Evolutionary conservation across 2,113 vertebrate species (phyloP).

Genomic region (Sylvilagus bachmani): DNA sequence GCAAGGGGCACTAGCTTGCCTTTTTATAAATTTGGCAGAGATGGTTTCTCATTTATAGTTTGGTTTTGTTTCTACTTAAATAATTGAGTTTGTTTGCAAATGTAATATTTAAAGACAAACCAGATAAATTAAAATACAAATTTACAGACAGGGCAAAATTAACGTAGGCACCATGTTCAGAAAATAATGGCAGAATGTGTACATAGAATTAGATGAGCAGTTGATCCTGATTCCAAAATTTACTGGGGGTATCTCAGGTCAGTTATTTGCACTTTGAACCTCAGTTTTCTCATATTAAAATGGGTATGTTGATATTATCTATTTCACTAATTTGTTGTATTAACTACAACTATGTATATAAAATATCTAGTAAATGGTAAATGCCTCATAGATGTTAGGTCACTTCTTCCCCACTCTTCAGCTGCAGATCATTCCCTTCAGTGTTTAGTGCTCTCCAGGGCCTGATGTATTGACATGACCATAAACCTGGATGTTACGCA

Average conservation of each 20-base stretch:
- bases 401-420: neutral
- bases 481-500: neutral
- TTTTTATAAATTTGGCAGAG: neutral
- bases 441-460: neutral
- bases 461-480: neutral
- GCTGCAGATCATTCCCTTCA: neutral
- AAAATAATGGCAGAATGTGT: neutral
- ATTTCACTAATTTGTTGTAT: neutral
- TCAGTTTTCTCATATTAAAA: constrained; percentile 6
- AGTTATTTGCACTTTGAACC: neutral
- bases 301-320: neutral
- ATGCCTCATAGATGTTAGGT: neutral
- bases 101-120: neutral
- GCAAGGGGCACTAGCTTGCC: neutral
- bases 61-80: constrained; percentile 25
- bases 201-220: neutral
- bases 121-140: neutral
- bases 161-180: neutral
- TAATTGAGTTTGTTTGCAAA: constrained; percentile 5
- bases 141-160: neutral
- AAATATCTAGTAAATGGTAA: neutral
- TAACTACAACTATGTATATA: neutral
- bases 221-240: neutral
- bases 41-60: neutral
- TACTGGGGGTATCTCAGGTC: neutral